Evolutionary conservation across 2,888 invertebrate genomes (phyloP).

Genomic region (Tineola bisselliella): DNA sequence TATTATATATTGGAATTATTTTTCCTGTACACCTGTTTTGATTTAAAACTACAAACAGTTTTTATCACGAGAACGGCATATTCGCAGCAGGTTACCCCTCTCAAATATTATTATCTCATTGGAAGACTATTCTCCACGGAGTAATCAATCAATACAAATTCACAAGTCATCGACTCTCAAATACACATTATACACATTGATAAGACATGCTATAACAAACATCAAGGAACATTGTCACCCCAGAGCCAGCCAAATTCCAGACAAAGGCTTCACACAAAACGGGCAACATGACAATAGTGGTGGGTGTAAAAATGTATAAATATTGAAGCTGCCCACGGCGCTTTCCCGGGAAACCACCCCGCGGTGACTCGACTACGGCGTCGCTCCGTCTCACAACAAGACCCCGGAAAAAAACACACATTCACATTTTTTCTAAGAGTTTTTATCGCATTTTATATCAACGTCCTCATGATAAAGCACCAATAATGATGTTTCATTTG

Average conservation of each 20-base stretch:
- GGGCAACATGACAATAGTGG: slow-evolving; percentile 42
- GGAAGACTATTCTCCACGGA: slow-evolving; percentile 27
- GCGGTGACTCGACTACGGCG: slow-evolving; percentile 54
- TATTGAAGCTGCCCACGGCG: slow-evolving; percentile 44
- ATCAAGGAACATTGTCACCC: slow-evolving; percentile 62
- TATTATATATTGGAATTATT: too few species aligned
- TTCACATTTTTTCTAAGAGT: slow-evolving; percentile 37
- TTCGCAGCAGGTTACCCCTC: slow-evolving; percentile 3
- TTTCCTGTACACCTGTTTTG: too few species aligned
- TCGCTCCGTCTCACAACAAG: slow-evolving; percentile 57
- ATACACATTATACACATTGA: slow-evolving; percentile 52
- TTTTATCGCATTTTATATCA: slow-evolving; percentile 58
- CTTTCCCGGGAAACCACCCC: slow-evolving; percentile 62
- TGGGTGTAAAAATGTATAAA: slow-evolving; percentile 60
- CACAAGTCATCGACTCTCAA: slow-evolving; percentile 65
- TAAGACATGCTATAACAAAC: slow-evolving; percentile 50
- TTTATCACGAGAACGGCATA: too few species aligned
- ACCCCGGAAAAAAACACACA: slow-evolving; percentile 44
- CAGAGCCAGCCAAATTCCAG: slow-evolving; percentile 46
- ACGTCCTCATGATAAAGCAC: slow-evolving; percentile 58
- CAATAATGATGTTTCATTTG: slow-evolving; percentile 66
- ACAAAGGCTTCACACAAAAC: slow-evolving; percentile 55
- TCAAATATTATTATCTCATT: background rate
- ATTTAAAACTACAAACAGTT: too few species aligned
- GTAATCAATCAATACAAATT: slow-evolving; percentile 64